A percentile compares a stretch with the other conserved stretches of the same genome.
phyloP scores from a whole-genome alignment of 2,113 vertebrate genomes.

The Seriola rivoliana region DNA sequence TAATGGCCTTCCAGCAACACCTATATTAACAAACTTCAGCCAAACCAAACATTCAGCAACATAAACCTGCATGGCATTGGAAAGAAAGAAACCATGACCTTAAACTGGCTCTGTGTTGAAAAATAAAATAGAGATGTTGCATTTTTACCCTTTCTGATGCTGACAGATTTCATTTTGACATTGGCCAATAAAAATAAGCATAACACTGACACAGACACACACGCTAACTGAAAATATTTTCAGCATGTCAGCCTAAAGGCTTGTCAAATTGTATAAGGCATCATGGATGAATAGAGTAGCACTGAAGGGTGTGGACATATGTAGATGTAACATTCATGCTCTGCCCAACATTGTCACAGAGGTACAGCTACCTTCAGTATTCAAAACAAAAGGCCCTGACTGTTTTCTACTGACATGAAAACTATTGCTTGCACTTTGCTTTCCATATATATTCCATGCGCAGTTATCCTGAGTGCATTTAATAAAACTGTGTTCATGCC shows the following conservation, averaged over 20 bases:
- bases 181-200: not conserved
- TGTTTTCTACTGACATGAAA: not conserved
- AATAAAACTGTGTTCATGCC: not conserved
- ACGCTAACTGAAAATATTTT: not conserved
- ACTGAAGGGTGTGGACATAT: not conserved
- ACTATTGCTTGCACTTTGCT: not conserved
- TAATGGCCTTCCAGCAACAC: not conserved
- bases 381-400: not conserved
- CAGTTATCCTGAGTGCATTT: not conserved
- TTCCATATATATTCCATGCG: not conserved
- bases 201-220: not conserved
- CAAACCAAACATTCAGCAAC: not conserved
- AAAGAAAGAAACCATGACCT: not conserved
- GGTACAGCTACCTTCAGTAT: not conserved
- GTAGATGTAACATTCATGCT: not conserved
- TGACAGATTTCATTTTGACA: conserved; percentile 3
- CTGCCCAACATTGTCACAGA: not conserved
- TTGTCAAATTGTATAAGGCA: not conserved
- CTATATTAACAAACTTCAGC: not conserved
- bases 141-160: not conserved
- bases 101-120: not conserved
- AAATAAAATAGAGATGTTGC: not conserved
- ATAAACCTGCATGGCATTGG: not conserved
- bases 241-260: not conserved
- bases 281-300: not conserved